Conservation (phyloP, 2,888 invertebrate species). For the Drosophila demipolita region DNA sequence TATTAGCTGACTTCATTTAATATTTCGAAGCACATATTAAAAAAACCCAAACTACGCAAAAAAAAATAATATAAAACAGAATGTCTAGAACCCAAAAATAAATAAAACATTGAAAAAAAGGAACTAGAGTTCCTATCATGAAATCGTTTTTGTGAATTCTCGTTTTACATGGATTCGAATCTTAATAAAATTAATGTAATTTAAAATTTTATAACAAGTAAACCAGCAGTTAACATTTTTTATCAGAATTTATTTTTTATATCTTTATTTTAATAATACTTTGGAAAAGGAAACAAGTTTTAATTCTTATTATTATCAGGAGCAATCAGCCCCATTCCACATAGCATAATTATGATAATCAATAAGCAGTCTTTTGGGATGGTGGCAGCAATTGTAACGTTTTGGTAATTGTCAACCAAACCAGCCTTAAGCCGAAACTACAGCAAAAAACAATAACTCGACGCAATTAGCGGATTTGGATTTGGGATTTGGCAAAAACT, state of each 20-base stretch:
- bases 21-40: neutral
- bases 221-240: neutral
- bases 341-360: constrained; percentile 62
- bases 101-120: neutral
- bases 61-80: neutral
- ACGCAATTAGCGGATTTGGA: constrained; percentile 78
- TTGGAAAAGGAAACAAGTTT: neutral
- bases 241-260: fast-evolving
- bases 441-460: constrained; percentile 63
- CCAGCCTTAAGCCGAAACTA: constrained; percentile 41
- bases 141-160: neutral
- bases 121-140: neutral
- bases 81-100: neutral
- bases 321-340: neutral
- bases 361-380: constrained; percentile 51
- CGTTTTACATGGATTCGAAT: neutral
- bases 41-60: neutral
- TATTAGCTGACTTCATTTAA: neutral
- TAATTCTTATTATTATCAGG: neutral
- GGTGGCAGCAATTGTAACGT: constrained; percentile 32
- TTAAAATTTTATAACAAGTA: neutral
- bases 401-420: constrained; percentile 16
- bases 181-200: neutral
- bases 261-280: neutral
- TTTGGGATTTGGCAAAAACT: constrained; percentile 54